These are phyloP conservation scores for Dinocampus coccinellae DNA, from an alignment of 2,888 invertebrate genomes.

Conservation along the genomic window DNA sequence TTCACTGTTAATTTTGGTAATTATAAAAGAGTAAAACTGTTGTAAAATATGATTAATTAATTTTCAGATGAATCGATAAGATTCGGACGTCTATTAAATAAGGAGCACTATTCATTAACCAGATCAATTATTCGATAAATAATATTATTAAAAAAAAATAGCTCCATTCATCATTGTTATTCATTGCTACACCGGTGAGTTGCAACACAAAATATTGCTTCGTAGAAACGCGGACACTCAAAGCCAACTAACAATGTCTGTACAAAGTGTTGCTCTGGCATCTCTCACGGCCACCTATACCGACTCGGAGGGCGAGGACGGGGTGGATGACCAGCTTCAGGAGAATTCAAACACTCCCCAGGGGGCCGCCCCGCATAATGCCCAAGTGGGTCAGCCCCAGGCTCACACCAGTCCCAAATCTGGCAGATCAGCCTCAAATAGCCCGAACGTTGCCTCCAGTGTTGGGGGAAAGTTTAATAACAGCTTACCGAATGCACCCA, in stretches of 20 bases:
- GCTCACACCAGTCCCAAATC: constrained; percentile 62
- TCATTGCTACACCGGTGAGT: constrained; percentile 62
- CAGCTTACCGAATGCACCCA: constrained; percentile 59
- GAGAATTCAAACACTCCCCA: constrained; percentile 69
- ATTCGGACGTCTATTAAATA: not conserved
- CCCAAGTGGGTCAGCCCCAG: constrained; percentile 58
- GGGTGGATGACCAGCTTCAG: constrained; percentile 75
- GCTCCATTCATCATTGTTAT: constrained; percentile 1
- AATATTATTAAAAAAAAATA: not conserved
- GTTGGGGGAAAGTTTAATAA: constrained; percentile 56
- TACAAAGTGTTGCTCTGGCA: constrained; percentile 77
- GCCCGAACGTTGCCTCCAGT: constrained; percentile 56
- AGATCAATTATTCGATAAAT: not conserved
- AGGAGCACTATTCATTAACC: not conserved
- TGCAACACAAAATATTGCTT: constrained; percentile 67
- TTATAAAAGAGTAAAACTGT: too few species aligned
- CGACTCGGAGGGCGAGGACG: constrained; percentile 91
- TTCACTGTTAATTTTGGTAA: too few species aligned
- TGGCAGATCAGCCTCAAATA: constrained; percentile 62
- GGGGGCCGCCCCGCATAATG: constrained; percentile 61
- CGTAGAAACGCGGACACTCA: constrained; percentile 66
- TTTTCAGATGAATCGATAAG: not conserved
- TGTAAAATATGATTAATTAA: too few species aligned
- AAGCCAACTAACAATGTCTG: constrained; percentile 69
- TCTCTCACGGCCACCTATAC: constrained; percentile 91